phyloP scores from a whole-genome alignment of 1,140 invertebrate genomes.

The Ectropis grisescens region DNA sequence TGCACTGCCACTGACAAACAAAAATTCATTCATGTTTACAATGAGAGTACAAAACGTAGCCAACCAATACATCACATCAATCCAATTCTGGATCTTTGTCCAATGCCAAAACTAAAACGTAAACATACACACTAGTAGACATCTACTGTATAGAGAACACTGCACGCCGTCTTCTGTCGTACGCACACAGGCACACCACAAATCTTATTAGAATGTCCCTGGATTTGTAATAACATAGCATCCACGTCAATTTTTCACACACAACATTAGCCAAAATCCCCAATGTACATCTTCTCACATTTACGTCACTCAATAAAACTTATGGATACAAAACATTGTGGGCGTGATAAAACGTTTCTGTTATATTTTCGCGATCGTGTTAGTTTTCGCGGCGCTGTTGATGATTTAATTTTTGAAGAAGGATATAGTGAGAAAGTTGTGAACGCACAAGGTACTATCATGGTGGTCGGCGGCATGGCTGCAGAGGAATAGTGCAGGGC shows the following conservation, averaged over 20 bases:
- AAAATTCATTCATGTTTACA: constrained; percentile 32
- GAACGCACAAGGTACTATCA: constrained; percentile 63
- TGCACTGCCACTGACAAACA: too few relatives aligned
- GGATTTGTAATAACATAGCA: constrained; percentile 15
- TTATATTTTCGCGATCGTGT: too few relatives aligned
- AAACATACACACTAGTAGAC: constrained; percentile 25
- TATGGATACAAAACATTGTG: constrained; percentile 2
- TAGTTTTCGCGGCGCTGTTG: too few relatives aligned
- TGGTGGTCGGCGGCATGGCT: constrained; percentile 62
- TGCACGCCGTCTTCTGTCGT: too few relatives aligned
- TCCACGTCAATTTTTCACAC: constrained; percentile 6
- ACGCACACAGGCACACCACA: too few relatives aligned
- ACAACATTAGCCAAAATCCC: constrained; percentile 14
- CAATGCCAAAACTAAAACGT: constrained; percentile 52
- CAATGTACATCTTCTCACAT: constrained; percentile 3
- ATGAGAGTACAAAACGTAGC: constrained; percentile 27
- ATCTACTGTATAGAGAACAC: too few relatives aligned
- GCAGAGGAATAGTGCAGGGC: constrained; percentile 24
- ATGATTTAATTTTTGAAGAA: too few relatives aligned
- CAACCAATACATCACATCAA: constrained; percentile 28
- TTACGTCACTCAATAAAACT: constrained; percentile 9
- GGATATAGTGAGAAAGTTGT: too few relatives aligned
- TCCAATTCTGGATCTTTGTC: constrained; percentile 47
- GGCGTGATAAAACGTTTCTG: background rate
- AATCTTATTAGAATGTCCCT: constrained; percentile 14